A percentile compares a stretch with the other conserved stretches of the same genome.
Evolutionary conservation across 2,113 vertebrate genomes (phyloP).

Genomic region (Cottus gobio): DNA sequence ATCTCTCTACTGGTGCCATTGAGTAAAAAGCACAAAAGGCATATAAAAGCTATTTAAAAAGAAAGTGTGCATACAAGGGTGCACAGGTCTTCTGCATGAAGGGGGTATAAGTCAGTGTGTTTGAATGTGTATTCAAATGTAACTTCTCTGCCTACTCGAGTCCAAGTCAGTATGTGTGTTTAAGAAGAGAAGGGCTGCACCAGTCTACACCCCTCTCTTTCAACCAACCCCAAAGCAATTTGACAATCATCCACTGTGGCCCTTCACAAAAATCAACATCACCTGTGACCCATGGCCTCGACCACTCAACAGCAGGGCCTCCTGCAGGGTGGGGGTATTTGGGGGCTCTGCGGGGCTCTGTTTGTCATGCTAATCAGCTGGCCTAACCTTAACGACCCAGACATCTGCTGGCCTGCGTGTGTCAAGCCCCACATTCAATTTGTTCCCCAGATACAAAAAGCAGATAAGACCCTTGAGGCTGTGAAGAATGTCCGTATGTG

Average conservation of each 20-base stretch:
- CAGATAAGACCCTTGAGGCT: conserved; percentile 79
- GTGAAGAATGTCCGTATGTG: conserved; percentile 56
- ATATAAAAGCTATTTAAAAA: background rate
- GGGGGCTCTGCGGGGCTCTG: conserved; percentile 17
- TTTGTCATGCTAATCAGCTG: conserved; percentile 84
- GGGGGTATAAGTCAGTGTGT: conserved; percentile 14
- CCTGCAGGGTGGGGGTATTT: conserved; percentile 36
- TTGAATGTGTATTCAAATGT: conserved; percentile 36
- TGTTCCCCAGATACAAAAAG: conserved; percentile 76
- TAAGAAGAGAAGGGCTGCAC: conserved; percentile 41
- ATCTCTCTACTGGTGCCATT: background rate
- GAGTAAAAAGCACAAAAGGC: background rate
- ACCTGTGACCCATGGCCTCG: conserved; percentile 77
- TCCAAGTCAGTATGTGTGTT: conserved; percentile 28
- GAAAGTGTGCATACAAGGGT: background rate
- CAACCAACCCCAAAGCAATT: conserved; percentile 57
- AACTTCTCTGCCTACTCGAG: conserved; percentile 26
- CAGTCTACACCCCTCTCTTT: conserved; percentile 47
- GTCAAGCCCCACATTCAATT: conserved; percentile 81
- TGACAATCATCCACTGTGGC: conserved; percentile 67
- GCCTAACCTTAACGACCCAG: conserved; percentile 79
- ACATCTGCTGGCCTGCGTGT: conserved; percentile 82
- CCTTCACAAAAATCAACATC: conserved; percentile 79
- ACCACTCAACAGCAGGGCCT: conserved; percentile 63
- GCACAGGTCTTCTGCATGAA: background rate